Conservation (phyloP, 2,113 vertebrate species). For the Hypanus sabinus region DNA sequence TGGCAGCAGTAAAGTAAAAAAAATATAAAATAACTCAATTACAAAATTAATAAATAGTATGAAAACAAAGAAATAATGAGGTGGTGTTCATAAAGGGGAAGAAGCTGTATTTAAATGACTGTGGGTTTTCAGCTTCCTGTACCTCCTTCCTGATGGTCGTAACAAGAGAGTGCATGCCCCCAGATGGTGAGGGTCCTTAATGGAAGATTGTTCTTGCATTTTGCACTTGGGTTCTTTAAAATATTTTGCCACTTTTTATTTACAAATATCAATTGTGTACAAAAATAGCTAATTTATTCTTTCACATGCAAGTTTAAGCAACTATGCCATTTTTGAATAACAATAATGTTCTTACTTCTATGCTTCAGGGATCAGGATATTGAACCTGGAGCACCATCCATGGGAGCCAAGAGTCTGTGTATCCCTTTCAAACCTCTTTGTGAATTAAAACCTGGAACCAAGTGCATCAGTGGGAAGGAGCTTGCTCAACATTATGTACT, state of each 20-base stretch:
- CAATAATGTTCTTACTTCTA: constrained; percentile 29
- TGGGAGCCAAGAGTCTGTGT: constrained; percentile 96
- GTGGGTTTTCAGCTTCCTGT: too few species aligned
- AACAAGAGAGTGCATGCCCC: too few species aligned
- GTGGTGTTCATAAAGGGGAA: too few species aligned
- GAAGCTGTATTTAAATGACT: too few species aligned
- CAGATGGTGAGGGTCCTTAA: too few species aligned
- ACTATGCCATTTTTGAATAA: neutral
- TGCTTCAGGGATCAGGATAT: constrained; percentile 85
- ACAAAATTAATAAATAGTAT: too few species aligned
- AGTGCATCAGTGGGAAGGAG: constrained; percentile 76
- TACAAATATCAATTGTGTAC: neutral
- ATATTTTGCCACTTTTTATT: neutral
- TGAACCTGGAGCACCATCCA: constrained; percentile 90
- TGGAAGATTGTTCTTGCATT: neutral
- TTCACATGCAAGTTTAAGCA: neutral
- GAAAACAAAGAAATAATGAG: too few species aligned
- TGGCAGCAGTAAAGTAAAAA: too few species aligned
- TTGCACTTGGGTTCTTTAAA: neutral
- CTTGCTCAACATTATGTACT: constrained; percentile 87
- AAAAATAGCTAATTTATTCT: neutral
- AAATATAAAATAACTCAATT: too few species aligned
- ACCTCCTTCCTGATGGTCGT: too few species aligned
- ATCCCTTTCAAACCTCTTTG: constrained; percentile 85
- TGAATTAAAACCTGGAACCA: constrained; percentile 66